phyloP scores from a whole-genome alignment of 2,113 vertebrate genomes.

The Rhinoptilus africanus region DNA sequence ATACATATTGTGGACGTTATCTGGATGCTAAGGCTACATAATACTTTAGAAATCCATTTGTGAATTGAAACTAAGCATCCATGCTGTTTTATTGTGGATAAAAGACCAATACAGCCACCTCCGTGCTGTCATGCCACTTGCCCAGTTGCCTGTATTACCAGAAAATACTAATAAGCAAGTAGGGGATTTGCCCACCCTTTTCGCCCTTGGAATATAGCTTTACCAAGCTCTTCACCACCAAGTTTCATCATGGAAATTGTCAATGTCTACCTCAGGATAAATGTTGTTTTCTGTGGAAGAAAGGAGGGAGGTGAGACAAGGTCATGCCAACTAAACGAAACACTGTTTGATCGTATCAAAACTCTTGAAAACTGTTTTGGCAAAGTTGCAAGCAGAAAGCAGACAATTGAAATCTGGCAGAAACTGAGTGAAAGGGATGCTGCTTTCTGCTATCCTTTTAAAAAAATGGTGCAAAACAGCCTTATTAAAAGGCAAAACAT shows the following conservation, averaged over 20 bases:
- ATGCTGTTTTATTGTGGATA: not conserved
- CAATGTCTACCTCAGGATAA: not conserved
- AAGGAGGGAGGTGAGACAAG: not conserved
- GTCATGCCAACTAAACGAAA: not conserved
- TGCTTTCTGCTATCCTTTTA: not conserved
- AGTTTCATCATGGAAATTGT: not conserved
- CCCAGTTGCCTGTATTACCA: not conserved
- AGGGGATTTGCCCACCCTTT: not conserved
- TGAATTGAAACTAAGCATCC: not conserved
- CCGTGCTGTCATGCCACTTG: not conserved
- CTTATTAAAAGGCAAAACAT: not conserved
- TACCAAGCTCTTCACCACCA: not conserved
- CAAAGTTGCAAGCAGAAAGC: not conserved
- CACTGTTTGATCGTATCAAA: not conserved
- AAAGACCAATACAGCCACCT: conserved; percentile 2
- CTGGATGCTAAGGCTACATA: not conserved
- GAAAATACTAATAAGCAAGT: not conserved
- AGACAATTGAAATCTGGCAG: not conserved
- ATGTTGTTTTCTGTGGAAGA: not conserved
- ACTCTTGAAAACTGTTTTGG: not conserved
- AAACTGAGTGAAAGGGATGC: not conserved
- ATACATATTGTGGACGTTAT: not conserved
- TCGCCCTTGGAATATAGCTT: not conserved
- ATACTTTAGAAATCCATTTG: not conserved
- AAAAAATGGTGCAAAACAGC: not conserved